A percentile compares a stretch with the other conserved stretches of the same genome.
These are phyloP conservation scores for Semicossyphus pulcher DNA, from an alignment of 2,113 vertebrate species.

Conservation along the genomic window DNA sequence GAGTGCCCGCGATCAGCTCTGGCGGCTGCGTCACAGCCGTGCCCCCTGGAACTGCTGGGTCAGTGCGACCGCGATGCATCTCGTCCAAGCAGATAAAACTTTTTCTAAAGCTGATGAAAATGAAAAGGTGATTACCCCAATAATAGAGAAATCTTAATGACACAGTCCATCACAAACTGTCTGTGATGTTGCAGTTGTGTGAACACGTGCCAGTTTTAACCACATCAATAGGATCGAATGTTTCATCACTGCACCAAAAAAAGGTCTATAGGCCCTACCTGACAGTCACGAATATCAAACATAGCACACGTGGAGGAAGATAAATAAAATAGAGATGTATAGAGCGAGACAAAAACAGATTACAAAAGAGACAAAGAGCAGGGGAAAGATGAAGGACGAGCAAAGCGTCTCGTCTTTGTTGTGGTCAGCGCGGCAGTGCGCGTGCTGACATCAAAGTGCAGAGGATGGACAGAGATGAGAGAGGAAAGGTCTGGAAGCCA, in stretches of 20 bases:
- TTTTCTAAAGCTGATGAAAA: background rate
- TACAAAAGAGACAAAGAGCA: slow-evolving; percentile 4
- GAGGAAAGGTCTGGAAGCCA: slow-evolving; percentile 68
- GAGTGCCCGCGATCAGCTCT: background rate
- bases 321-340: slow-evolving; percentile 1
- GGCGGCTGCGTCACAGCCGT: too few relatives aligned
- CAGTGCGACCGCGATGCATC: background rate
- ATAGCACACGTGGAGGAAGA: background rate
- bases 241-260: too few relatives aligned
- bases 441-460: slow-evolving; percentile 66
- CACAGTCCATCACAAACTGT: background rate
- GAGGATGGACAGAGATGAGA: slow-evolving; percentile 61
- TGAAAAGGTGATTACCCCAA: background rate
- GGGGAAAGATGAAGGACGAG: slow-evolving; percentile 20
- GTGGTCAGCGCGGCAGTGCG: slow-evolving; percentile 37
- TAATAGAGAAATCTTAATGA: background rate
- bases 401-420: slow-evolving; percentile 47
- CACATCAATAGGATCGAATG: too few relatives aligned
- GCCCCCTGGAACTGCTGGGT: background rate
- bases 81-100: background rate
- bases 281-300: background rate
- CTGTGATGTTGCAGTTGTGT: background rate
- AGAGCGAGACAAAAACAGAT: slow-evolving; percentile 5
- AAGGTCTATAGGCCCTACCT: too few relatives aligned
- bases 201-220: too few relatives aligned